Conservation (phyloP, 2,888 invertebrate species). For the Eretmocerus hayati region DNA sequence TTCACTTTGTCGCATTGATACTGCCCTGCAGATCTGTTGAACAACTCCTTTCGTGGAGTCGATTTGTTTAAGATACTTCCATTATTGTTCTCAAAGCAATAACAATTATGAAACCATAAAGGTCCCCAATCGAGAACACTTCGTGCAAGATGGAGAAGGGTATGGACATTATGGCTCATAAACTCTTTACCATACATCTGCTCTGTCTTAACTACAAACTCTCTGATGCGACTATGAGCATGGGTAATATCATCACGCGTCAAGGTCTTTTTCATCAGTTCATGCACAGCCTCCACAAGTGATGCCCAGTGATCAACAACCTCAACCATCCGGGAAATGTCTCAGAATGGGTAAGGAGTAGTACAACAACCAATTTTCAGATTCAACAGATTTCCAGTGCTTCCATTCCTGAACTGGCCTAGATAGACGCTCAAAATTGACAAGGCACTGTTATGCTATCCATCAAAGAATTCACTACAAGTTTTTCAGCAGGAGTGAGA, state of each 20-base stretch:
- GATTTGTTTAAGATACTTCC: background rate
- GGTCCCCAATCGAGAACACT: slow-evolving; percentile 13
- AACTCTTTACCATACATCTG: background rate
- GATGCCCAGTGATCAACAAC: slow-evolving; percentile 6
- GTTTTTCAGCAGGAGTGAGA: background rate
- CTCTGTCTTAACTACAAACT: slow-evolving; percentile 4
- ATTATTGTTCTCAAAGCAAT: background rate
- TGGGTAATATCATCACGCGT: background rate
- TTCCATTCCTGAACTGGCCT: background rate
- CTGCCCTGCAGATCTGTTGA: background rate
- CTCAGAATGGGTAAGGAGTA: slow-evolving; percentile 1
- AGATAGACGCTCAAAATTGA: background rate
- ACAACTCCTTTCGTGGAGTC: slow-evolving; percentile 1
- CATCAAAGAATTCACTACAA: background rate
- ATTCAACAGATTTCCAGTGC: slow-evolving; percentile 5
- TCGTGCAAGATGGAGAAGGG: slow-evolving; percentile 1
- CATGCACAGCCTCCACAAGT: slow-evolving; percentile 6
- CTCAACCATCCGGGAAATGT: background rate
- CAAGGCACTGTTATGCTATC: background rate
- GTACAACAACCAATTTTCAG: slow-evolving; percentile 11
- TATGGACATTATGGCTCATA: slow-evolving; percentile 13
- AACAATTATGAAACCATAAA: background rate
- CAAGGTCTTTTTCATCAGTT: background rate
- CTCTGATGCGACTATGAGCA: slow-evolving; percentile 1
- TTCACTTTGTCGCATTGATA: background rate